These are phyloP conservation scores for Drosophila dunni DNA, from an alignment of 1,140 invertebrate species.

Conservation along the genomic window DNA sequence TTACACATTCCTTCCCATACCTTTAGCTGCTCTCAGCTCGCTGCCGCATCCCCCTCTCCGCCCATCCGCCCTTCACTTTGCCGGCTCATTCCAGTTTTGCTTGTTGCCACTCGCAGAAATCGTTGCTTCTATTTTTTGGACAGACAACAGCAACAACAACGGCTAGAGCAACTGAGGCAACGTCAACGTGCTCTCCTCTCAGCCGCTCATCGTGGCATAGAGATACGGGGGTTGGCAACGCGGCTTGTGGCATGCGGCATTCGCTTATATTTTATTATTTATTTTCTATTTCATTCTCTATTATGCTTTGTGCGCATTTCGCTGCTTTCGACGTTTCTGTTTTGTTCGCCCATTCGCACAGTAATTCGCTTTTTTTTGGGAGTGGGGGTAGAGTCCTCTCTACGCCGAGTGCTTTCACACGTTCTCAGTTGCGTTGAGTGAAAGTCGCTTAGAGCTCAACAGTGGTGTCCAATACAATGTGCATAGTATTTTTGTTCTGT, in stretches of 20 bases:
- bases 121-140: slow-evolving; percentile 66
- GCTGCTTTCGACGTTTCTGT: slow-evolving; percentile 48
- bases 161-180: slow-evolving; percentile 21
- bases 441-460: slow-evolving; percentile 20
- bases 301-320: slow-evolving; percentile 56
- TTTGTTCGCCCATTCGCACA: slow-evolving; percentile 60
- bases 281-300: slow-evolving; percentile 77
- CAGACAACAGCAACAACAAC: slow-evolving; percentile 50
- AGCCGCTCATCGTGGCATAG: background rate
- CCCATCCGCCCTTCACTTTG: background rate
- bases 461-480: slow-evolving; percentile 14
- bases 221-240: slow-evolving; percentile 59
- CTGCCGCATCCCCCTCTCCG: slow-evolving; percentile 21
- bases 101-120: slow-evolving; percentile 67
- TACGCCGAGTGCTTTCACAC: slow-evolving; percentile 27
- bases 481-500: too few species aligned
- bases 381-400: slow-evolving; percentile 26
- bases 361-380: slow-evolving; percentile 28
- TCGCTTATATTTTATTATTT: slow-evolving; percentile 76
- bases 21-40: too few species aligned
- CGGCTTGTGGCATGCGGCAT: slow-evolving; percentile 38
- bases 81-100: slow-evolving; percentile 22
- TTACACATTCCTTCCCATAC: slow-evolving; percentile 42
- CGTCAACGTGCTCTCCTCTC: slow-evolving; percentile 20
- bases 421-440: slow-evolving; percentile 35